Evolutionary conservation across 1,140 invertebrate species (phyloP).

Genomic region (Ceratosolen fusciceps): DNA sequence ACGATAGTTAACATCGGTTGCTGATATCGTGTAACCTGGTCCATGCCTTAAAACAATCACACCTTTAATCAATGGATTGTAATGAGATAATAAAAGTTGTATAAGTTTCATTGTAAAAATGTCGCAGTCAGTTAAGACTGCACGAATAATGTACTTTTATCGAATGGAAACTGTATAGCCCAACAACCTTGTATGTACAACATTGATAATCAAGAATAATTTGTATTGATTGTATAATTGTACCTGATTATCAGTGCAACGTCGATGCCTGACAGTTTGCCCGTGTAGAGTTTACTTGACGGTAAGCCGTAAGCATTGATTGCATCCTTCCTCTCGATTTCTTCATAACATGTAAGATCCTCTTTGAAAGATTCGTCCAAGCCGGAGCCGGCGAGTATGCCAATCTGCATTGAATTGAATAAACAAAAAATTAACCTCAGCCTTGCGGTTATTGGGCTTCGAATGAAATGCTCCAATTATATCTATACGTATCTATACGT

Average conservation of each 20-base stretch:
- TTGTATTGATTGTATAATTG: slow-evolving; percentile 22
- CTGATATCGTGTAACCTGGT: slow-evolving; percentile 84
- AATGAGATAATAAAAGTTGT: neutral
- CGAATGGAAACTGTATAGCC: no score
- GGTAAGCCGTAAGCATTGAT: slow-evolving; percentile 89
- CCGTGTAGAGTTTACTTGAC: slow-evolving; percentile 82
- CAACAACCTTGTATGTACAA: no score
- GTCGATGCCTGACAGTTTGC: slow-evolving; percentile 82
- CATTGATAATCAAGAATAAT: no score
- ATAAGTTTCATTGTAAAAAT: neutral
- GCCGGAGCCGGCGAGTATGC: slow-evolving; percentile 96
- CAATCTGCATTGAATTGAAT: slow-evolving; percentile 80
- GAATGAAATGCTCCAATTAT: no score
- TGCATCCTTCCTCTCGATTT: slow-evolving; percentile 62
- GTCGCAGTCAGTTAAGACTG: no score
- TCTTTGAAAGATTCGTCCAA: slow-evolving; percentile 79
- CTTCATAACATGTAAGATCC: slow-evolving; percentile 80
- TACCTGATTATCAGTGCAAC: slow-evolving; percentile 87
- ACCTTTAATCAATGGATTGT: neutral
- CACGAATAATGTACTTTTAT: no score
- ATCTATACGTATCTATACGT: neutral
- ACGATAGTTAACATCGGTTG: slow-evolving; percentile 92
- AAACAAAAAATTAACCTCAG: no score
- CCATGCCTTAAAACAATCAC: slow-evolving; percentile 82
- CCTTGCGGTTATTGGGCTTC: no score